phyloP scores from a whole-genome alignment of 2,888 invertebrate species.

The Xylophagus ater region DNA sequence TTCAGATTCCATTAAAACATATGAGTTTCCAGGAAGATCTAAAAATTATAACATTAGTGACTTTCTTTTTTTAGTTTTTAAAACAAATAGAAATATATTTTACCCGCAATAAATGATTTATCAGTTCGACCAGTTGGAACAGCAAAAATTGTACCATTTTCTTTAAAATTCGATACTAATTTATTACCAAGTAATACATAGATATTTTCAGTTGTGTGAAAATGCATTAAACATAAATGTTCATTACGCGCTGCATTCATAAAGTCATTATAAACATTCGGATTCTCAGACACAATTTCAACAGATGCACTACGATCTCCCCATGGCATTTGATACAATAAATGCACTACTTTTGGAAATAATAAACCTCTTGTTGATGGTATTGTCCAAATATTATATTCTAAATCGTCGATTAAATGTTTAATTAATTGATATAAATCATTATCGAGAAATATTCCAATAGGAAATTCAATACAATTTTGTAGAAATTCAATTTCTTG shows the following conservation, averaged over 20 bases:
- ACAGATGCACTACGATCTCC: constrained; percentile 35
- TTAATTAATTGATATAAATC: constrained; percentile 30
- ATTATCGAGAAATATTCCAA: constrained; percentile 34
- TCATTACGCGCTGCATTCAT: constrained; percentile 34
- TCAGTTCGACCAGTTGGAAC: constrained; percentile 32
- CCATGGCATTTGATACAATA: constrained; percentile 38
- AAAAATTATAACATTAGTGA: constrained; percentile 5
- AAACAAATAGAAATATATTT: constrained; percentile 4
- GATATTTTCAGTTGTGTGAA: constrained; percentile 33
- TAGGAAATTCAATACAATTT: constrained; percentile 32
- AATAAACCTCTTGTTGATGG: constrained; percentile 27
- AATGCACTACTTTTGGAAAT: constrained; percentile 34
- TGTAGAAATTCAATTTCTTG: constrained; percentile 36
- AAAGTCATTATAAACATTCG: constrained; percentile 34
- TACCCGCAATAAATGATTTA: constrained; percentile 29
- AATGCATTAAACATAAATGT: constrained; percentile 37
- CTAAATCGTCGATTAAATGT: constrained; percentile 30
- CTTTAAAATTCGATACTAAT: constrained; percentile 31
- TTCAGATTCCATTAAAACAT: constrained; percentile 33
- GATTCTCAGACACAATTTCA: constrained; percentile 32
- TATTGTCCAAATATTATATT: constrained; percentile 38
- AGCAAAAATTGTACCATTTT: constrained; percentile 35
- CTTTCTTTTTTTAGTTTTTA: neutral
- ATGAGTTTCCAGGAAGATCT: constrained; percentile 35
- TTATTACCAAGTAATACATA: constrained; percentile 35